Base-by-base conservation (phyloP, 1,140 invertebrate species). In the Periplaneta americana region DNA sequence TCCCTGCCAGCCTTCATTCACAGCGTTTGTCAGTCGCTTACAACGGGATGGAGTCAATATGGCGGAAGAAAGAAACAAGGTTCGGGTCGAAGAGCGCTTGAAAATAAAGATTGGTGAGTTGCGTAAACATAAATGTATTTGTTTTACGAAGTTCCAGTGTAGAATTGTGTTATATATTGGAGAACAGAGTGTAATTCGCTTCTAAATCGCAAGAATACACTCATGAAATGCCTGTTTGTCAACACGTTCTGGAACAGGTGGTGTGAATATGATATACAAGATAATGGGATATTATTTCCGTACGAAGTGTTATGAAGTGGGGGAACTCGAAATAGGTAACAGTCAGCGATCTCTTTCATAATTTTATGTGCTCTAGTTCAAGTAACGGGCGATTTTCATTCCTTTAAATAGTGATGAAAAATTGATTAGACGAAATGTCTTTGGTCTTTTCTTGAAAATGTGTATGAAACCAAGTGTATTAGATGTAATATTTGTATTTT, bases 91-190 rank as follows among this genome's bases (percentile, higher is more conserved):
- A 89, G 94, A 96, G 91, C 92, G 94, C 89, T 92, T 96, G 89
- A 95, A 93, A 93, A 95, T 95, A 87, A 96, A 95, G 93, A 95
- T 96, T 87, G 95, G 95, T 95, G 91, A 89, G 92, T 92, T 57
- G 17, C 17, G 1, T 48, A 17, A 15, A 66, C 48, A 9, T 66
- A n/a, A 66, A 66, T 66, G 5, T 4, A 66, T 66, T 66, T 66
- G 48, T 66, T 66, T n/a, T 66, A 28, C 8, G 48, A n/a, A 66
- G 28, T 66, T 66, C 6, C 22, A 66, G 3, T 66, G 8, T 9
- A 0, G 1, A 66, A 0, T n/a, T 22, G 28, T 66, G 6, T 48
- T 48, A 15, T 22, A 48, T 15, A 66, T 66, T 66, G 22, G 0
- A 5, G 4, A 66, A 66, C n/a, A n/a, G 48, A 28, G 22, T 28